Evolutionary conservation across 2,888 invertebrate genomes (phyloP).

Genomic region (Dysmachus trigonus): DNA sequence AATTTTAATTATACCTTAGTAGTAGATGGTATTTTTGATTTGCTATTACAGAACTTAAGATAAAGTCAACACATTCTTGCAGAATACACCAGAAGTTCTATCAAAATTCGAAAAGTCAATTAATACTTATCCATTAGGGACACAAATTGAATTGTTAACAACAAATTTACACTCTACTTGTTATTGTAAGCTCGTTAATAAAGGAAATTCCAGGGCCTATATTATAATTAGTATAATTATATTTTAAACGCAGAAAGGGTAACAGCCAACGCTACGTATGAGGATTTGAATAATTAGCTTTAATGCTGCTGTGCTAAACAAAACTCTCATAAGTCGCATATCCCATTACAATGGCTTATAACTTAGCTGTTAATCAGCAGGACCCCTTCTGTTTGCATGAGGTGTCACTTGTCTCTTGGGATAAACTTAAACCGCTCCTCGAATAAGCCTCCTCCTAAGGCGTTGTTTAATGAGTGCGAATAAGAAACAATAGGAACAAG

Average conservation of each 20-base stretch:
- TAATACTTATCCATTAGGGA: background rate
- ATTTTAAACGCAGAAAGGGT: background rate
- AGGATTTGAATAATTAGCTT: conserved; percentile 13
- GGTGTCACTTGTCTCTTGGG: background rate
- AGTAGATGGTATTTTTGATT: too few relatives aligned
- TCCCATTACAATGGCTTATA: background rate
- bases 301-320: background rate
- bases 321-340: background rate
- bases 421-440: background rate
- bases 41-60: too few relatives aligned
- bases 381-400: background rate
- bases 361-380: background rate
- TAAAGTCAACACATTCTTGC: too few relatives aligned
- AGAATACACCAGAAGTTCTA: too few relatives aligned
- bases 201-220: background rate
- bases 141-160: background rate
- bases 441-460: too few relatives aligned
- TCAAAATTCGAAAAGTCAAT: background rate
- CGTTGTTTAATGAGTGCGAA: background rate
- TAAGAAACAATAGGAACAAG: background rate
- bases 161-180: background rate
- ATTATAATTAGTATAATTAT: background rate
- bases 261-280: background rate
- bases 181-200: background rate
- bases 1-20: too few relatives aligned